Conservation (phyloP, 2,113 vertebrate species). For the Hepsetus odoe region DNA sequence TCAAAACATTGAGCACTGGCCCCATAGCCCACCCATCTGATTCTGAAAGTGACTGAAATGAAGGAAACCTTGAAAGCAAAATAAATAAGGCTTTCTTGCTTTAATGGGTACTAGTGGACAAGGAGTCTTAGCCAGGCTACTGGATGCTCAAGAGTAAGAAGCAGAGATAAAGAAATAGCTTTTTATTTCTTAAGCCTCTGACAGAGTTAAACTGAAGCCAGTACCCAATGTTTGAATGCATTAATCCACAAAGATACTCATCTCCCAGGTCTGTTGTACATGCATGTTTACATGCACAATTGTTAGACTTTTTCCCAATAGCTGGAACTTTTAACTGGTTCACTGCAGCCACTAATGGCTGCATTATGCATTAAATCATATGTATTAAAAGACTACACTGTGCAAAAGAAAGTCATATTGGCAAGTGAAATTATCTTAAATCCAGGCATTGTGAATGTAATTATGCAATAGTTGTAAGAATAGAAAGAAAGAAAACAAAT, state of each 20-base stretch:
- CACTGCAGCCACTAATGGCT: no score
- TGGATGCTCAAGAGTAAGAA: neutral
- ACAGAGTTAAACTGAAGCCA: neutral
- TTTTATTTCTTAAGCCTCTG: neutral
- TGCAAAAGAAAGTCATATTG: no score
- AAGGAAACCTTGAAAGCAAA: neutral
- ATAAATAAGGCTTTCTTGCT: conserved; percentile 27
- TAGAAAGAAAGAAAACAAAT: no score
- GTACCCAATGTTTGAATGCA: neutral
- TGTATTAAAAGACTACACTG: no score
- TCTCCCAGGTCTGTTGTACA: neutral
- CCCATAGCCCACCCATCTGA: conserved; percentile 49
- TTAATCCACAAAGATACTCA: neutral
- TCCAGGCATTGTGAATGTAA: no score
- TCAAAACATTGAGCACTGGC: conserved; percentile 66
- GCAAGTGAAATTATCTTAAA: no score
- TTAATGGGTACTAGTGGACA: neutral
- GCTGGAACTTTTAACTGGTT: no score
- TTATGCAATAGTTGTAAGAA: no score
- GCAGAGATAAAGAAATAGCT: neutral
- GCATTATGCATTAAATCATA: neutral
- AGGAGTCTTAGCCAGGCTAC: neutral
- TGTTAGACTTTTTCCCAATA: neutral
- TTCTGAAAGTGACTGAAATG: conserved; percentile 52
- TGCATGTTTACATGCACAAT: neutral